phyloP scores from a whole-genome alignment of 2,797 vertebrate genomes.

The Eospalax fontanierii region DNA sequence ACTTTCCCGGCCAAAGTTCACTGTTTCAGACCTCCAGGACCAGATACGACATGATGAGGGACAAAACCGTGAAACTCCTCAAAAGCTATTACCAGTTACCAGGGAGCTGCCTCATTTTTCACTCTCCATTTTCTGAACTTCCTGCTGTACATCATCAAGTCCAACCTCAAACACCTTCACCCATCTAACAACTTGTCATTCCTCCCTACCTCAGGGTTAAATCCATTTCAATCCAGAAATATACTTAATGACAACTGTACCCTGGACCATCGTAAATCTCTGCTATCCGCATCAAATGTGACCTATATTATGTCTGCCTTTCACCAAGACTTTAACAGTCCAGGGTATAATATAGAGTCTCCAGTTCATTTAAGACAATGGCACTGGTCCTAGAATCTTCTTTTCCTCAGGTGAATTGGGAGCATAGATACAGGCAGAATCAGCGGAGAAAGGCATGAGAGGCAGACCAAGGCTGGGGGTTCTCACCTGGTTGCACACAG shows the following conservation, averaged over 20 bases:
- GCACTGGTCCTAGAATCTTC: not conserved
- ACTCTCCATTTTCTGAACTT: not conserved
- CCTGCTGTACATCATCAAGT: not conserved
- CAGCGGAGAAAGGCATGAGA: too few relatives aligned
- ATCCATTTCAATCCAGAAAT: not conserved
- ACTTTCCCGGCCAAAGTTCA: not conserved
- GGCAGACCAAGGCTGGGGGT: slow-evolving; percentile 78
- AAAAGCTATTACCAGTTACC: too few relatives aligned
- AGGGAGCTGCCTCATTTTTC: not conserved
- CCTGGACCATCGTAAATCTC: not conserved
- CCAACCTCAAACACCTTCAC: not conserved
- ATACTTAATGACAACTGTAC: not conserved
- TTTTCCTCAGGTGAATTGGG: not conserved
- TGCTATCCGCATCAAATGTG: not conserved
- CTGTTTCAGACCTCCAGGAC: too few relatives aligned
- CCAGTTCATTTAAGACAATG: not conserved
- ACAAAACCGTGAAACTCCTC: not conserved
- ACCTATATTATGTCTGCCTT: not conserved
- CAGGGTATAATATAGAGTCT: not conserved
- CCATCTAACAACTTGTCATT: too few relatives aligned
- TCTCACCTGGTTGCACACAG: slow-evolving; percentile 87
- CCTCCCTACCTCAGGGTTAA: not conserved
- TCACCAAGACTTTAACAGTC: not conserved
- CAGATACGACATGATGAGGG: not conserved
- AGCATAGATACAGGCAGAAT: not conserved